These are phyloP conservation scores for Papilio demoleus DNA, from an alignment of 2,888 invertebrate genomes.

Conservation along the genomic window DNA sequence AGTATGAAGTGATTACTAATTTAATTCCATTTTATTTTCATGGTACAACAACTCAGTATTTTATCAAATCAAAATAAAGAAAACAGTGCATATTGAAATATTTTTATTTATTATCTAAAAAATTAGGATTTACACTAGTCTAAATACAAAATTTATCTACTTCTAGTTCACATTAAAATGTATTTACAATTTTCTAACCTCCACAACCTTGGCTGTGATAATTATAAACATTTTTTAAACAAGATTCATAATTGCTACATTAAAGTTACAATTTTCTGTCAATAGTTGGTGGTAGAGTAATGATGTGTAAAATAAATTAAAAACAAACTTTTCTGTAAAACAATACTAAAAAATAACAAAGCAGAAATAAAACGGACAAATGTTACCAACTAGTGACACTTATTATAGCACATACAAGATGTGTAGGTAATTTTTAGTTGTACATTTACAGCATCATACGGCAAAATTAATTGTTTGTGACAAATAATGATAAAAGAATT, in stretches of 20 bases:
- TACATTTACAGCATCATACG: background rate
- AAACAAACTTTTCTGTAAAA: background rate
- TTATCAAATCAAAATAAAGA: background rate
- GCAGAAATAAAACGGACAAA: background rate
- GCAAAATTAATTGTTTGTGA: background rate
- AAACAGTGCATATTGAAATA: background rate
- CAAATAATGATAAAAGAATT: background rate
- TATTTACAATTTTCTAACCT: background rate
- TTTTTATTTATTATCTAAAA: background rate
- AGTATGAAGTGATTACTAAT: too few relatives aligned
- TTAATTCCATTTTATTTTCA: background rate
- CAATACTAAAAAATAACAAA: background rate
- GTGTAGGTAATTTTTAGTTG: background rate
- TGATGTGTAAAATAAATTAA: background rate
- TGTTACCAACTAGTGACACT: background rate
- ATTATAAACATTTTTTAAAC: too few relatives aligned
- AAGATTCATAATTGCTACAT: too few relatives aligned
- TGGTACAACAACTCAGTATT: background rate
- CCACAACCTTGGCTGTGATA: too few relatives aligned
- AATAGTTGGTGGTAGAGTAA: background rate
- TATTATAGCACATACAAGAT: background rate
- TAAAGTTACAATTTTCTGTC: background rate
- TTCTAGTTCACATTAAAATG: background rate
- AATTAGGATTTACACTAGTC: background rate
- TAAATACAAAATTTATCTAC: background rate